phyloP scores from a whole-genome alignment of 2,888 invertebrate species.

The Pseudococcus longispinus region DNA sequence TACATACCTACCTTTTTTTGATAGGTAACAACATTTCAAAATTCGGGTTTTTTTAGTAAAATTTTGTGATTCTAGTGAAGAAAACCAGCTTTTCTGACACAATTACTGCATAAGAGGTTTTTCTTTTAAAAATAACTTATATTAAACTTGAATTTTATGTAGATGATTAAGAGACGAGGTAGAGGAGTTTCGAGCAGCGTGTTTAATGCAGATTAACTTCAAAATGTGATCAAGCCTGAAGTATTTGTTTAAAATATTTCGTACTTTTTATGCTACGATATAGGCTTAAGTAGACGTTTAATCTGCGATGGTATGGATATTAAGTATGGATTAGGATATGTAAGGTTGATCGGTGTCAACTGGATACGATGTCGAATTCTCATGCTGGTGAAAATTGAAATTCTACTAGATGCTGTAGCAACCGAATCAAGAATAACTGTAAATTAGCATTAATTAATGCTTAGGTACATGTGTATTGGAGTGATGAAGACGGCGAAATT shows the following conservation, averaged over 20 bases:
- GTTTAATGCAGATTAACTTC: not conserved
- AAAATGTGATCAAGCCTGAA: not conserved
- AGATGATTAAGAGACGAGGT: too few relatives aligned
- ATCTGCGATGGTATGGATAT: not conserved
- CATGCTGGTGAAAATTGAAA: not conserved
- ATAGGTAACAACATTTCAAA: too few relatives aligned
- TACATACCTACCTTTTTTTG: too few relatives aligned
- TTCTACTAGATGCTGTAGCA: not conserved
- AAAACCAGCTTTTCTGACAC: too few relatives aligned
- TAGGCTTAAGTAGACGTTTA: not conserved
- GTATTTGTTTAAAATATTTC: not conserved
- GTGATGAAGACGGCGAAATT: not conserved
- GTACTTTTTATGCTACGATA: not conserved
- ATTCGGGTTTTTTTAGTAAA: too few relatives aligned
- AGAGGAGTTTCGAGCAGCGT: too few relatives aligned
- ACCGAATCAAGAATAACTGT: not conserved
- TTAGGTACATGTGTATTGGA: not conserved
- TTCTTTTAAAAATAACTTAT: too few relatives aligned
- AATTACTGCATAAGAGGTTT: too few relatives aligned
- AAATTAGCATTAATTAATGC: conserved; percentile 8
- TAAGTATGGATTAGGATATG: not conserved
- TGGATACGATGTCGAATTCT: not conserved
- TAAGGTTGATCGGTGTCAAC: not conserved
- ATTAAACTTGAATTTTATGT: too few relatives aligned
- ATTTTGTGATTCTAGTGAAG: too few relatives aligned